Base-by-base conservation (phyloP, 2,113 vertebrate genomes). In the Progne subis region DNA sequence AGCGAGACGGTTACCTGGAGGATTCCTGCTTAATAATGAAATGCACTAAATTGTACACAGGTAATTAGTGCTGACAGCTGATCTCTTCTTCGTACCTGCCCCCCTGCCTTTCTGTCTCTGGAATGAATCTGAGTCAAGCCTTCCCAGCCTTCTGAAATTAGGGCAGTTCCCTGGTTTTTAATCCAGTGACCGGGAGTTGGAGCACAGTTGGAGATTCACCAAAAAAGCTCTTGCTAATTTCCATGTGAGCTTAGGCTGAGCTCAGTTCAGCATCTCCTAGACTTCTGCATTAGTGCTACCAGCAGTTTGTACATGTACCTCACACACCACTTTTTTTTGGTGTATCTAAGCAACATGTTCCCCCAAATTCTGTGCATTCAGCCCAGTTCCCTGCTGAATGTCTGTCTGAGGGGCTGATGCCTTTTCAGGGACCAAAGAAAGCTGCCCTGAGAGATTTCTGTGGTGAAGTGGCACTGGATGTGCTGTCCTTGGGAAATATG, bases 51-150 rank as follows among this genome's bases (percentile, higher is more conserved):
- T n/a, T 25, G 24, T 89, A 79, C 64, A 34, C 72, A 60, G 71
- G 64, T 89, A 90, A 97, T 96, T 70, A 89, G 81, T 3, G 8
- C 39, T 87, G 95, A 78, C 79, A 90, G 92, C 41, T 23, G 61
- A 84, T 82, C 70, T 71, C 39, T 32, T 44, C 39, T 59, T 77
- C 44, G 34, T 72, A 75, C 41, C 31, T 92, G 41, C 28, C 21
- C 16, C 26, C 16, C 31, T 77, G 47, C 34, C 18, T 83, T 86
- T 76, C 72, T 86, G 71, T 82, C 67, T 86, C 67, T 69, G 46
- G 14, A 87, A 43, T 56, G 87, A 93, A 95, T 94, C 79, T 90
- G 56, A 88, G 90, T 80, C 74, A 53, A 14, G 25, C 34, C 64
- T 90, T 88, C 44, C 55, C 60, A 92, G 80, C 76, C 65, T 57